Evolutionary conservation across 1,140 invertebrate species (phyloP).

Genomic region (Anadara kagoshimensis): DNA sequence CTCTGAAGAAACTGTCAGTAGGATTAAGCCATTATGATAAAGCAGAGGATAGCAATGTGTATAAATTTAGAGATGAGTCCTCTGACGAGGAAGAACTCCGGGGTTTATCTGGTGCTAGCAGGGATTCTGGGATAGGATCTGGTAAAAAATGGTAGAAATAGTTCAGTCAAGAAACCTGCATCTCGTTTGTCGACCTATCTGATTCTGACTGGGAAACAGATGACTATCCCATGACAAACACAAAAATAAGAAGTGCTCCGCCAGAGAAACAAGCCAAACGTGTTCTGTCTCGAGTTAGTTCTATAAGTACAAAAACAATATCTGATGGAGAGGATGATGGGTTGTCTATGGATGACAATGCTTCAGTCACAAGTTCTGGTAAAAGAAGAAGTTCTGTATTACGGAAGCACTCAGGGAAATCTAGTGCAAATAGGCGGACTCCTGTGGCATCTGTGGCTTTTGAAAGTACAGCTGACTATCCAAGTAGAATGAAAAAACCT

Average conservation of each 20-base stretch:
- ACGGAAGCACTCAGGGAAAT: conserved; percentile 9
- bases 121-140: conserved; percentile 38
- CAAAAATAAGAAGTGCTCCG: conserved; percentile 37
- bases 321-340: conserved; percentile 28
- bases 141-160: conserved; percentile 22
- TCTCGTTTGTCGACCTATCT: conserved; percentile 9
- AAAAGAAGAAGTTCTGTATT: conserved; percentile 34
- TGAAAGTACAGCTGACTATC: conserved; percentile 13
- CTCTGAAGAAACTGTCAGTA: conserved; percentile 25
- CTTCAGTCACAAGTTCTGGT: background rate
- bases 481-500: background rate
- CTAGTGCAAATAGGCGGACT: conserved; percentile 33
- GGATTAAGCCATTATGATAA: conserved; percentile 13
- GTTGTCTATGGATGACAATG: conserved; percentile 31
- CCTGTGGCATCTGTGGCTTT: conserved; percentile 37
- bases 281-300: conserved; percentile 11
- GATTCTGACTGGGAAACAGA: conserved; percentile 42
- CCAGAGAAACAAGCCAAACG: conserved; percentile 26
- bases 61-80: background rate
- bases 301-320: conserved; percentile 16
- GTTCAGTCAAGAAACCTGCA: background rate
- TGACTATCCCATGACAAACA: conserved; percentile 16
- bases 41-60: conserved; percentile 7
- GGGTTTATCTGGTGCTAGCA: conserved; percentile 36
- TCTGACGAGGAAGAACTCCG: conserved; percentile 18